Base-by-base conservation (phyloP, 2,888 invertebrate genomes). In the Dioctria linearis region DNA sequence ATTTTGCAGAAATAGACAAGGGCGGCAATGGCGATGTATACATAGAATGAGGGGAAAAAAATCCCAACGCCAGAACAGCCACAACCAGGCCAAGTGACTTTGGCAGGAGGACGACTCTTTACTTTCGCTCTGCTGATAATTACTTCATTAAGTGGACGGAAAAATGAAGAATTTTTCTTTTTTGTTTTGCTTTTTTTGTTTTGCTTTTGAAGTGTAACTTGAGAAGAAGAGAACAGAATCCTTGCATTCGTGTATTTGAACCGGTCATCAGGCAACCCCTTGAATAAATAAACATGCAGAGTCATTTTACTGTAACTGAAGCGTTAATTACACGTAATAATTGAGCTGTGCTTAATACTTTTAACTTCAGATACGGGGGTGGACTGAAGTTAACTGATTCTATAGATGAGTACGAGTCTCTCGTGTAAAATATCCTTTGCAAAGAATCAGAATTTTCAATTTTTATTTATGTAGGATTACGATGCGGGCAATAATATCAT, bases 131-230 rank as follows among this genome's bases (percentile, higher is more conserved):
- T 73, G 65, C n/a, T 80, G 80, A 79, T 82, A 82, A 82, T 80
- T 82, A 78, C 80, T 82, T 80, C 78, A 78, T 82, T 82, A 82
- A 82, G 78, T 80, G 80, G 78, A 49, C 61, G 79, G 66, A 79
- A 59, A 78, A 75, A 43, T 59, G 54, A 43, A 59, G 54, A 40
- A 67, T 57, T 71, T 61, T 42, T 61, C 2, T 25, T 25, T 25
- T 25, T 25, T 25, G 1, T 2, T 25, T 2, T 25, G 25, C 25
- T 25, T 25, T 25, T 25, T 2, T 25, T 25, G 0, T 25, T 25
- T 25, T 81, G 76, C 73, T 80, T 80, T 80, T 80, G 79, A 76
- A 81, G 75, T 73, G 63, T 76, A 79, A 67, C 54, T 63, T 80
- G 76, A 80, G 80, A 43, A 76, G 76, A 11, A 63, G 61, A 25